Percentiles rank a stretch among this genome's conserved stretches.
phyloP scores from a whole-genome alignment of 2,113 vertebrate genomes.

The Crotalus horridus region DNA sequence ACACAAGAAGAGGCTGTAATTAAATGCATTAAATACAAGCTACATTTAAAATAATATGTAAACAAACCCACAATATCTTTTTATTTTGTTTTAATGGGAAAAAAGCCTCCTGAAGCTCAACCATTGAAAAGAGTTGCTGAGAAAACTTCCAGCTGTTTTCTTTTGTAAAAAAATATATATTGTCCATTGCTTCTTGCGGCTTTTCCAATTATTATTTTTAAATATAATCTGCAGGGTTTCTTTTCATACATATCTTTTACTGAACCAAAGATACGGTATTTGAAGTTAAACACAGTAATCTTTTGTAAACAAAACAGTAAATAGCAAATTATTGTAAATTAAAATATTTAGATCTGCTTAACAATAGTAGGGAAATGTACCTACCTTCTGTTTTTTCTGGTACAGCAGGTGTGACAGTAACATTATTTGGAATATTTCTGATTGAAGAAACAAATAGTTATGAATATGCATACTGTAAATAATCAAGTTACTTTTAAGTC shows the following conservation, averaged over 20 bases:
- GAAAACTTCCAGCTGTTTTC: neutral
- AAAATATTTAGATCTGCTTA: neutral
- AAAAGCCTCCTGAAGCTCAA: neutral
- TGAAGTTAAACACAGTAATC: neutral
- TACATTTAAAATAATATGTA: neutral
- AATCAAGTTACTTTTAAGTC: neutral
- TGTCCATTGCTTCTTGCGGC: accelerated
- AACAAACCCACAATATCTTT: neutral
- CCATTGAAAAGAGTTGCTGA: neutral
- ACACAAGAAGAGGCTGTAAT: neutral
- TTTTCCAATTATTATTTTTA: neutral
- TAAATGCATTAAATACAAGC: neutral
- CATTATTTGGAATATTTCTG: slow-evolving; percentile 58
- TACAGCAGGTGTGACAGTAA: neutral
- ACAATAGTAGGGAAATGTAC: neutral
- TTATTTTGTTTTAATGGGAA: neutral
- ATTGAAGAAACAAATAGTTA: slow-evolving; percentile 27
- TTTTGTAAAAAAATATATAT: neutral
- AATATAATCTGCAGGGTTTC: neutral
- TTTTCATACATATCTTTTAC: neutral
- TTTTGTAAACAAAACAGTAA: neutral
- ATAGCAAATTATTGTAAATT: neutral
- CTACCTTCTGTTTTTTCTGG: slow-evolving; percentile 31
- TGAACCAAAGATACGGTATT: neutral
- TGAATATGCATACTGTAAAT: neutral